Evolutionary conservation across 1,140 invertebrate species (phyloP).

Genomic region (Drosophila sulfurigaster): DNA sequence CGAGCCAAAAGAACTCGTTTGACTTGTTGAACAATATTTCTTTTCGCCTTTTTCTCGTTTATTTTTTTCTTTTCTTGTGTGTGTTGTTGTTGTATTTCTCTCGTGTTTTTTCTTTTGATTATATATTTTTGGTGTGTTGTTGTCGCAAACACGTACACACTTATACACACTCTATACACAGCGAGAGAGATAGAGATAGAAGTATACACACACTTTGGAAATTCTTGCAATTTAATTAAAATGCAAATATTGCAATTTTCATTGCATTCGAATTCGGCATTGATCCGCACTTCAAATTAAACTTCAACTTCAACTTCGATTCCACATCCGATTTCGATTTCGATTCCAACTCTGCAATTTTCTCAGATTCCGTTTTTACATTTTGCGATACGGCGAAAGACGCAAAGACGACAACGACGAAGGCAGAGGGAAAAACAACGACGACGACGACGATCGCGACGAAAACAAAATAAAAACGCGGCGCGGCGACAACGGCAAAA

Average conservation of each 20-base stretch:
- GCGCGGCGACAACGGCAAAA: constrained; percentile 52
- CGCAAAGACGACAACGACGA: constrained; percentile 7
- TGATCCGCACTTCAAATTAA: constrained; percentile 5
- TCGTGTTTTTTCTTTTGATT: constrained; percentile 49
- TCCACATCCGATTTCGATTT: background rate
- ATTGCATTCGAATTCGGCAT: constrained; percentile 38
- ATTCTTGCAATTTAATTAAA: constrained; percentile 54
- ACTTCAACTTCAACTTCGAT: background rate
- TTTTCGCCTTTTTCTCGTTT: constrained; percentile 66
- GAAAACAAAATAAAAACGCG: constrained; percentile 72
- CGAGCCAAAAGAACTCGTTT: constrained; percentile 83
- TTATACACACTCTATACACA: background rate
- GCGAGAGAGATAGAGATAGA: background rate
- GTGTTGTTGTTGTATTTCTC: constrained; percentile 43
- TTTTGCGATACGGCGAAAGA: constrained; percentile 37
- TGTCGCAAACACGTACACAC: constrained; percentile 19
- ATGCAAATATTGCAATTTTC: constrained; percentile 57
- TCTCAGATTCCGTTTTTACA: constrained; percentile 39
- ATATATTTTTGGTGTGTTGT: constrained; percentile 55
- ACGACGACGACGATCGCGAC: constrained; percentile 25
- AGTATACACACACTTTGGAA: constrained; percentile 29
- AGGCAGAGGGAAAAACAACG: background rate
- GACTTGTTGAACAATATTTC: constrained; percentile 84
- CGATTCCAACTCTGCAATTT: constrained; percentile 1
- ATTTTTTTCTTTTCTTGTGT: constrained; percentile 48